Evolutionary conservation across 2,888 invertebrate genomes (phyloP), one percentile per base, ranked within the genome.

Genomic region (Leucozona laternaria): DNA sequence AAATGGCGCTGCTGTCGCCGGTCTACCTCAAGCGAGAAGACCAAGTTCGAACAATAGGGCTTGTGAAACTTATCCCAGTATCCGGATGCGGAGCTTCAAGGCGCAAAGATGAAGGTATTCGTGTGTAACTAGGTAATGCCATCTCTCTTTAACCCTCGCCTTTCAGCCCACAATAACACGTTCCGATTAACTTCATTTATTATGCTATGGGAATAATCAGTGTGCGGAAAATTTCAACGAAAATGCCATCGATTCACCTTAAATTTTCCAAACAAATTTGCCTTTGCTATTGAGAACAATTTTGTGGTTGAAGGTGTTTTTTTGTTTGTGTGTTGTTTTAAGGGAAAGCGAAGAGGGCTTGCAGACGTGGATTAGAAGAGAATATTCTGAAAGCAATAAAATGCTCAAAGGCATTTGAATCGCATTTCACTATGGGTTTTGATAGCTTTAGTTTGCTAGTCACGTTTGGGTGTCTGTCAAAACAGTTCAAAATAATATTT

Each of bases 181-280:
- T 77, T 68, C 66, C 76, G 84, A 85, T 85, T 85, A 76, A 85
- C 76, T 85, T 85, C 80, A 77, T 85, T 80, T 84, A 80, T 76
- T 66, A 76, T 71, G 75, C 75, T 53, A 66, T 45, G 66, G 66
- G 53, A 64, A 66, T 71, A 66, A 71, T 76, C 76, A 68, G 82
- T 53, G 66, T 53, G 58, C 64, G 64, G 66, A 77, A 45, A 80
- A 62, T 76, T 75, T 76, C 84, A 76, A 66, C 48, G 71, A 79
- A 73, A 73, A 45, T 64, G 79, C 72, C 72, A 85, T 85, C 84
- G 84, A 85, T 85, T 77, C 53, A 60, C 50, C 66, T 84, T 79
- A 84, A 80, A 80, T 68, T 77, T 72, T 70, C 48, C 20, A 17
- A 62, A 58, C 22, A 64, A 79, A 79, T 77, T 72, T 72, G 45